Percentiles rank a stretch among this genome's conserved stretches.
Conservation (phyloP, 2,797 vertebrate species). For the Chanos chanos region DNA sequence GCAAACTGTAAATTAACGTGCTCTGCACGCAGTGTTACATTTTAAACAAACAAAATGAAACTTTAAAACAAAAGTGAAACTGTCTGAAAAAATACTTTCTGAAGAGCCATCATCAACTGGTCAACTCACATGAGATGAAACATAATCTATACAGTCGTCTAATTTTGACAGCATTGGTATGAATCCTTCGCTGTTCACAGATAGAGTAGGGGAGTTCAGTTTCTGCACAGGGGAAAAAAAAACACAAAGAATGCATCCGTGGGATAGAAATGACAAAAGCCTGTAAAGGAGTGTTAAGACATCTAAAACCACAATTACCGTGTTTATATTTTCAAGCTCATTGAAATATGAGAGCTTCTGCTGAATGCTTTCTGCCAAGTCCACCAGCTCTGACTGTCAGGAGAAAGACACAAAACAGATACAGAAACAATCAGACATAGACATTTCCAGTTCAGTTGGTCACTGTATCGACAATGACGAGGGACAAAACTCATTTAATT, state of each 20-base stretch:
- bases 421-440: no score
- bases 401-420: slow-evolving; percentile 38
- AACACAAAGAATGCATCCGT: background rate
- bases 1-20: no score
- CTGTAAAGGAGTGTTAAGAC: background rate
- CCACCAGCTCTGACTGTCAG: slow-evolving; percentile 88
- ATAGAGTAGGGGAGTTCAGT: slow-evolving; percentile 91
- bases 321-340: slow-evolving; percentile 92
- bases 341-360: slow-evolving; percentile 98
- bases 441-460: no score
- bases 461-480: no score
- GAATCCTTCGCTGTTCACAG: slow-evolving; percentile 96
- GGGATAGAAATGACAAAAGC: background rate
- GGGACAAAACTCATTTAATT: no score
- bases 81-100: background rate
- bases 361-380: slow-evolving; percentile 93
- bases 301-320: slow-evolving; percentile 67
- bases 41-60: background rate
- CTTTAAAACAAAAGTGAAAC: background rate
- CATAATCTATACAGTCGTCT: slow-evolving; percentile 95
- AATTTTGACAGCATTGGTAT: slow-evolving; percentile 94
- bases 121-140: slow-evolving; percentile 91
- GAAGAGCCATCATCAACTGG: background rate
- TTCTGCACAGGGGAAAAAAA: slow-evolving; percentile 73
- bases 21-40: no score